A percentile compares a stretch with the other conserved stretches of the same genome.
phyloP scores from a whole-genome alignment of 30 jellyfish, hydroid and myxozoan genomes.

The Hydra vulgaris region DNA sequence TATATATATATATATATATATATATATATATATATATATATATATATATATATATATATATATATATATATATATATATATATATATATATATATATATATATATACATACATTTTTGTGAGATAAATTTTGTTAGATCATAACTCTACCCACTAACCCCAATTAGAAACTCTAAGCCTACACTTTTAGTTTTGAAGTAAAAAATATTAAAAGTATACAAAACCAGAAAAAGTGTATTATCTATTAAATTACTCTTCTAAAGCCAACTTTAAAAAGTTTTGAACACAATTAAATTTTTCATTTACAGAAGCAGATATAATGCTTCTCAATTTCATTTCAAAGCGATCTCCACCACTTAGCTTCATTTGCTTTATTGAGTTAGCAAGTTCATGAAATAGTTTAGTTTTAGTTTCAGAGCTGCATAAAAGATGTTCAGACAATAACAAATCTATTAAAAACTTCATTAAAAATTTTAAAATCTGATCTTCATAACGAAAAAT shows the following conservation, averaged over 20 bases:
- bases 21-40: too few species aligned
- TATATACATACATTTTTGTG: too few species aligned
- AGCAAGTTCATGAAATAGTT: neutral
- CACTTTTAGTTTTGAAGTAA: too few species aligned
- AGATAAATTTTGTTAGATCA: too few species aligned
- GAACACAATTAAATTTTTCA: conserved; percentile 7
- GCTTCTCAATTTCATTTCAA: conserved; percentile 9
- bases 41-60: too few species aligned
- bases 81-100: too few species aligned
- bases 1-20: too few species aligned
- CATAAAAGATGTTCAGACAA: neutral
- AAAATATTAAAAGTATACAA: too few species aligned
- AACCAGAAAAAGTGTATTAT: too few species aligned
- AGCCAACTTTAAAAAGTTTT: neutral
- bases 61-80: too few species aligned
- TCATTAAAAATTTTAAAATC: conserved; percentile 24
- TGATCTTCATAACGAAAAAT: conserved; percentile 19
- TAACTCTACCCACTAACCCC: too few species aligned
- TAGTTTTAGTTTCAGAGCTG: neutral
- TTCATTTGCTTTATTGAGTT: conserved; percentile 12
- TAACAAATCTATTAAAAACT: conserved; percentile 26
- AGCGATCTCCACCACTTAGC: conserved; percentile 37
- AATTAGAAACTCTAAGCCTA: too few species aligned
- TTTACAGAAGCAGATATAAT: conserved; percentile 17
- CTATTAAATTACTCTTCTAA: neutral